Evolutionary conservation across 2,888 invertebrate genomes (phyloP).

Genomic region (Apamea sordens): DNA sequence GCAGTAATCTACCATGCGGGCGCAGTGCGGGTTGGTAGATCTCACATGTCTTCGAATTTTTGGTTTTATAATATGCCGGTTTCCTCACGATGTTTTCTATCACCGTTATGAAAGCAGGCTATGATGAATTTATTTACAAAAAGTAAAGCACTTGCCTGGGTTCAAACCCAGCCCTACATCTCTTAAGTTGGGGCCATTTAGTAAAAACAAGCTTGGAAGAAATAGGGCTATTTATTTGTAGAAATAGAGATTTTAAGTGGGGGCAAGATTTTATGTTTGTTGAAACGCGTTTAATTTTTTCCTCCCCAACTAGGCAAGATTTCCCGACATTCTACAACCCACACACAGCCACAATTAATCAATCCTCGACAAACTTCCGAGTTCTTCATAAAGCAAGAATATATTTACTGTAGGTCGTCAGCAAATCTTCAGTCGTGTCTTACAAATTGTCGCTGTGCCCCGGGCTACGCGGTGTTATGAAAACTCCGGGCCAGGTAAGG

Average conservation of each 20-base stretch:
- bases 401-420: slow-evolving; percentile 84
- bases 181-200: neutral
- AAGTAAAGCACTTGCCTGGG: neutral
- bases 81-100: neutral
- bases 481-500: slow-evolving; percentile 85
- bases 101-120: neutral
- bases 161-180: neutral
- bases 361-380: slow-evolving; percentile 58
- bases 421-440: slow-evolving; percentile 81
- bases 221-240: neutral
- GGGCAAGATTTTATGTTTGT: neutral
- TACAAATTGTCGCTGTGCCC: slow-evolving; percentile 85
- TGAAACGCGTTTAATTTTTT: neutral
- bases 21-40: neutral
- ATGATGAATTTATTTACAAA: neutral
- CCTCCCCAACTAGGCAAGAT: too few relatives aligned
- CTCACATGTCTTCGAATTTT: neutral
- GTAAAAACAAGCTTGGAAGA: neutral
- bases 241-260: neutral
- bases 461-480: slow-evolving; percentile 85
- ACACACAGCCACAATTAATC: slow-evolving; percentile 49
- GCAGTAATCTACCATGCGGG: neutral
- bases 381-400: slow-evolving; percentile 77
- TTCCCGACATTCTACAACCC: neutral
- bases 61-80: neutral